Percentiles rank a stretch among this genome's conserved stretches.
These are phyloP conservation scores for Pseudorectes ferrugineus DNA, from an alignment of 2,113 vertebrate species.

Conservation along the genomic window DNA sequence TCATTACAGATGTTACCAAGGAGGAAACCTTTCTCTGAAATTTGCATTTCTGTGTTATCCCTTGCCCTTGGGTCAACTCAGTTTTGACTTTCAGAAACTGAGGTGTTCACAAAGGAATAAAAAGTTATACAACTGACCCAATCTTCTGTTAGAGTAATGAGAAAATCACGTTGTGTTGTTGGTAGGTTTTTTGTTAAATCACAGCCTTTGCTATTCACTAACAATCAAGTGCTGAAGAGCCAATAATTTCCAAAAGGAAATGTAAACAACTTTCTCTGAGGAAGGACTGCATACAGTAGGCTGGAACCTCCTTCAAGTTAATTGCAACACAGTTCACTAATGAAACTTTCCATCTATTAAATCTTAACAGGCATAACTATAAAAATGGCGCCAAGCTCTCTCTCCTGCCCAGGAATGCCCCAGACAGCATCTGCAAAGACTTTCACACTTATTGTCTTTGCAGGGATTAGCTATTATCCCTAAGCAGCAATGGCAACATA, in stretches of 20 bases:
- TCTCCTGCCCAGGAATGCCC: slow-evolving; percentile 66
- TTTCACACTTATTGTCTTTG: slow-evolving; percentile 69
- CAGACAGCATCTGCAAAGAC: slow-evolving; percentile 67
- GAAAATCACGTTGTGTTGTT: neutral
- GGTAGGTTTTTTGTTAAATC: neutral
- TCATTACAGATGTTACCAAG: slow-evolving; percentile 8
- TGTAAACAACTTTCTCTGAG: slow-evolving; percentile 68
- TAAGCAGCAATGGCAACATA: neutral
- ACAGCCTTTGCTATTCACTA: slow-evolving; percentile 33
- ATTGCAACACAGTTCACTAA: slow-evolving; percentile 80
- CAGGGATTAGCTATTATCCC: slow-evolving; percentile 62
- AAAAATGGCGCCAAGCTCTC: slow-evolving; percentile 81
- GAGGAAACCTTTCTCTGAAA: slow-evolving; percentile 13
- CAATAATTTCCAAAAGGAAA: slow-evolving; percentile 70
- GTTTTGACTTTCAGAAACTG: neutral
- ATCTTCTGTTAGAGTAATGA: neutral
- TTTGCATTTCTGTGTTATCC: slow-evolving; percentile 6
- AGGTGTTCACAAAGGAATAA: neutral
- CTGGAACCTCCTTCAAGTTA: slow-evolving; percentile 80
- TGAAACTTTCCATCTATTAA: slow-evolving; percentile 83
- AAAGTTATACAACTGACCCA: neutral
- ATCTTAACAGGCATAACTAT: slow-evolving; percentile 80
- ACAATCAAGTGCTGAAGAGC: slow-evolving; percentile 59
- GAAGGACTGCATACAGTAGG: slow-evolving; percentile 69
- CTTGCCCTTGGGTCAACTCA: neutral